phyloP scores from a whole-genome alignment of 2,797 vertebrate genomes.

The Alosa sapidissima region DNA sequence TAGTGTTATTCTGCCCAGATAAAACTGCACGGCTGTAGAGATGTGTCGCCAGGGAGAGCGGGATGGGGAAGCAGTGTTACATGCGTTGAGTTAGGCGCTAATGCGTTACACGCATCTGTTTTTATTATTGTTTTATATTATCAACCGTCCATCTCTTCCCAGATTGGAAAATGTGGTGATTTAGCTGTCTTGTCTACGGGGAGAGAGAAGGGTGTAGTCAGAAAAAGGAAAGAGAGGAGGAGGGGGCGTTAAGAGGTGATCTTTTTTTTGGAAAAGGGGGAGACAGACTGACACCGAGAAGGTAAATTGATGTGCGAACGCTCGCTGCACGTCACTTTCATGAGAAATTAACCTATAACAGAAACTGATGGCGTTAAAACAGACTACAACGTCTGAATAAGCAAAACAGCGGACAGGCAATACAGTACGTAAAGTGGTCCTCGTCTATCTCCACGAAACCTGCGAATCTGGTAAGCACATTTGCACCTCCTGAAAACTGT shows the following conservation, averaged over 20 bases:
- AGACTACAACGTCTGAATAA: slow-evolving; percentile 44
- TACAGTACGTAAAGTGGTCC: slow-evolving; percentile 39
- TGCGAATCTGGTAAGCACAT: slow-evolving; percentile 44
- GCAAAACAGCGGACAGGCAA: slow-evolving; percentile 52
- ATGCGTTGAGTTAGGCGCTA: slow-evolving; percentile 67
- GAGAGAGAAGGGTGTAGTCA: slow-evolving; percentile 70
- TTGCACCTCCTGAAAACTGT: not conserved
- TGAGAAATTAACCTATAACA: slow-evolving; percentile 67
- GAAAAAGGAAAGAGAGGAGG: slow-evolving; percentile 59
- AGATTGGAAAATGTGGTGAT: slow-evolving; percentile 59
- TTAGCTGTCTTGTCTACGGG: slow-evolving; percentile 63
- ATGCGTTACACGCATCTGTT: slow-evolving; percentile 66
- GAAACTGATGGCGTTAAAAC: slow-evolving; percentile 70
- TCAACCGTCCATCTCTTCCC: slow-evolving; percentile 49
- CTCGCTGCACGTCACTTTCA: slow-evolving; percentile 68
- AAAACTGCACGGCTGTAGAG: slow-evolving; percentile 55
- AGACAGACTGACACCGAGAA: slow-evolving; percentile 72
- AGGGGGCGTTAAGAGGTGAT: slow-evolving; percentile 70
- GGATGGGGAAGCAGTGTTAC: slow-evolving; percentile 58
- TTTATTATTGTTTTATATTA: slow-evolving; percentile 57
- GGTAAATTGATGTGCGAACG: slow-evolving; percentile 69
- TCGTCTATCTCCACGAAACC: slow-evolving; percentile 17
- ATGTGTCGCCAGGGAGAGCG: slow-evolving; percentile 65
- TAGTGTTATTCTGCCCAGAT: slow-evolving; percentile 35
- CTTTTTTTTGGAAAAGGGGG: slow-evolving; percentile 72